Conservation (phyloP, 2,797 vertebrate genomes). For the Chromobotia macracanthus region DNA sequence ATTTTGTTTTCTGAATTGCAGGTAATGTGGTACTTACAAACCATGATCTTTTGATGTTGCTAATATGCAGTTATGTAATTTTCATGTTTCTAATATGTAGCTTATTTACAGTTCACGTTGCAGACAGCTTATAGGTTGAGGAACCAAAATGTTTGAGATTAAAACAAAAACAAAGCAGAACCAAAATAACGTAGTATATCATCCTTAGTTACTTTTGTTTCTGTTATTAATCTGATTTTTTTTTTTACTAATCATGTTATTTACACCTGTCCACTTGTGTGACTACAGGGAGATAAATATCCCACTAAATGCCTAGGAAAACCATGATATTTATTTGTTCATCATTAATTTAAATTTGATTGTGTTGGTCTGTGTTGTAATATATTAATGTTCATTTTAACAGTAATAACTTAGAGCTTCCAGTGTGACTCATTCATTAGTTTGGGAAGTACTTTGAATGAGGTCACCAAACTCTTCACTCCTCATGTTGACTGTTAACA, state of each 20-base stretch:
- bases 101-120: background rate
- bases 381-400: constrained; percentile 9
- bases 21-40: constrained; percentile 1
- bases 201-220: background rate
- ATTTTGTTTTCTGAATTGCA: background rate
- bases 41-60: background rate
- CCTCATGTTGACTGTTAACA: background rate
- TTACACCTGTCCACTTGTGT: background rate
- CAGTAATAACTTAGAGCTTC: background rate
- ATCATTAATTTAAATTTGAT: background rate
- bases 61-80: background rate
- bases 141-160: background rate
- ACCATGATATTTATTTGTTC: constrained; percentile 1
- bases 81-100: background rate
- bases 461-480: background rate
- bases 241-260: too few relatives aligned
- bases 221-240: background rate
- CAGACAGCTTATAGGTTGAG: background rate
- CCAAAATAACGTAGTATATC: background rate
- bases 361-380: background rate
- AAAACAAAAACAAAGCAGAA: background rate
- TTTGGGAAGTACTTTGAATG: background rate
- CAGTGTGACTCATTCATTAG: constrained; percentile 1
- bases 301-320: background rate
- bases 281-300: background rate